Base-by-base conservation (phyloP, 2,797 vertebrate genomes). In the Characodon lateralis region DNA sequence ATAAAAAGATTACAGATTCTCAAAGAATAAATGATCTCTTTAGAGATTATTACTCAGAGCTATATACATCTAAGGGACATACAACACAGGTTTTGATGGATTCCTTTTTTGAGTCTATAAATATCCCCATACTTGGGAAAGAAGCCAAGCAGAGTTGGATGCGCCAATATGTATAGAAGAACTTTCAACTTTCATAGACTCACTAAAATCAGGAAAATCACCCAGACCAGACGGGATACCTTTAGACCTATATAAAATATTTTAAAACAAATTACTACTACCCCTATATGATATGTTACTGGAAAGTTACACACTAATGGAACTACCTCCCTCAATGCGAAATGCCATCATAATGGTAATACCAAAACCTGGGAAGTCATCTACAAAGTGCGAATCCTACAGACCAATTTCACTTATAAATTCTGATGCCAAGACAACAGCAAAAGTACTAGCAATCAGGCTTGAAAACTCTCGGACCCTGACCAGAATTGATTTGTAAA, bases 401-500 rank as follows among this genome's bases (percentile, higher is more conserved):
- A 35, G 51, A 41, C 31, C 71, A 56, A 72, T 72, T 13, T 56
- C 51, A 39, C 51, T 55, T 16, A 72, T 72, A 53, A 56, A 72
- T 35, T 55, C 51, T n/a, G 51, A 72, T n/a, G 51, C 51, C 50
- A 72, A 72, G 12, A 72, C 56, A 39, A 39, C 41, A 39, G 18
- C 51, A 5, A 72, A 72, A n/a, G 51, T 35, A 5, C 20, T 72
- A 24, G 50, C 51, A 39, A 56, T 39, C 6, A 72, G 71, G 20
- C 71, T 72, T 13, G 51, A 72, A 14, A 39, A 5, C 51, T 72
- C 12, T 4, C 18, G 13, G 50, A 72, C 6, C 28, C 31, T 12
- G 71, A 72, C 22, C 51, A 72, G 31, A 72, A 72, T n/a, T 22
- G 71, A 14, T 56, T 56, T 41, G 3, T 63, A 28, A 74, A 74